Evolutionary conservation across 2,113 vertebrate genomes (phyloP).

Genomic region (Chionis minor): DNA sequence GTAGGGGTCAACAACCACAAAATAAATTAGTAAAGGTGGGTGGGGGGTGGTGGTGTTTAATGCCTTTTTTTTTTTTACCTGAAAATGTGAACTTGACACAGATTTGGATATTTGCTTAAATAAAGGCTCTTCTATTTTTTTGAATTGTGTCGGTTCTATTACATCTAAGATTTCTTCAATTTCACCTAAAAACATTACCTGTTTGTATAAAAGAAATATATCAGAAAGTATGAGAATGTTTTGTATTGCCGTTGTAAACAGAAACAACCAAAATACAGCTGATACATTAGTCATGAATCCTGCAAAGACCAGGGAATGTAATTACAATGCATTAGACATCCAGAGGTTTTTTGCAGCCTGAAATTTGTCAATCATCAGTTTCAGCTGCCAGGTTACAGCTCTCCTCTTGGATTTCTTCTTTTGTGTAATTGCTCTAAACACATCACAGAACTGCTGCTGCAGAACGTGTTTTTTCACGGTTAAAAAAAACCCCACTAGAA

Average conservation of each 20-base stretch:
- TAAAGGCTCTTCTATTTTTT: slow-evolving; percentile 95
- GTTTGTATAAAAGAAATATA: background rate
- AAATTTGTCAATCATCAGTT: background rate
- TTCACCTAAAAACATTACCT: slow-evolving; percentile 99
- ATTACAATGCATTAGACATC: background rate
- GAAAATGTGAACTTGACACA: slow-evolving; percentile 97
- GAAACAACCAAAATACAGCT: background rate
- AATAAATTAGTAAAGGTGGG: background rate
- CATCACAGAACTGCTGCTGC: background rate
- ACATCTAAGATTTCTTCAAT: slow-evolving; percentile 98
- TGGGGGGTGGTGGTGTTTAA: background rate
- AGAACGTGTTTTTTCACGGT: background rate
- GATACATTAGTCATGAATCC: background rate
- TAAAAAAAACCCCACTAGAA: background rate
- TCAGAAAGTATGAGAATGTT: background rate
- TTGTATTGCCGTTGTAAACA: fast-evolving
- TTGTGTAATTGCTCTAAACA: background rate
- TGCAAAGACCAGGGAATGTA: background rate
- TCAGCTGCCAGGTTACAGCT: background rate
- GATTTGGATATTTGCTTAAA: slow-evolving; percentile 97
- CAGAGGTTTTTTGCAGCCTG: background rate
- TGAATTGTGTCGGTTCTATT: slow-evolving; percentile 97
- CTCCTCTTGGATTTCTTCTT: background rate
- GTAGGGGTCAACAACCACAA: background rate
- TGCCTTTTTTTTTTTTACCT: slow-evolving; percentile 75